Percentiles rank a stretch among this genome's conserved stretches.
These are phyloP conservation scores for Cacoxenus indagator DNA, from an alignment of 2,888 invertebrate genomes.

Conservation along the genomic window DNA sequence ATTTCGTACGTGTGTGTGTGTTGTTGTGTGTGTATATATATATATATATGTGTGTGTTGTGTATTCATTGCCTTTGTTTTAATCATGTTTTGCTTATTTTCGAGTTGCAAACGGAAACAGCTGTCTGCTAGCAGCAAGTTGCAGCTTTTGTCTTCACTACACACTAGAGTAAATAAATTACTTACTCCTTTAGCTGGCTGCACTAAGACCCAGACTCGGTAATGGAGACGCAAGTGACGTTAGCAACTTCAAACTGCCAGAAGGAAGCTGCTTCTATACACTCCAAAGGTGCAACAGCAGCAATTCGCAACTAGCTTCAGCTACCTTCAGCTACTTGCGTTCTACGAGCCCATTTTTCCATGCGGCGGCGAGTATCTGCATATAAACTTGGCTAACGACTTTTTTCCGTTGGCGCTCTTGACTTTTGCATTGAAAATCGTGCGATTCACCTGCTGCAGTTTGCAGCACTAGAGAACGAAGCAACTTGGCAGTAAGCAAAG, in stretches of 20 bases:
- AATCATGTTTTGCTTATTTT: not conserved
- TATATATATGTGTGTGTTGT: too few species aligned
- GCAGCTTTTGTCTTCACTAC: conserved; percentile 32
- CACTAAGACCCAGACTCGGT: not conserved
- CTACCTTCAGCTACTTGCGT: conserved; percentile 40
- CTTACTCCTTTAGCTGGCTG: conserved; percentile 16
- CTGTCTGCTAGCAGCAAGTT: conserved; percentile 53
- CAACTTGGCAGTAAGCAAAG: conserved; percentile 32
- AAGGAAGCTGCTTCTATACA: conserved; percentile 65
- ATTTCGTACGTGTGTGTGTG: too few species aligned
- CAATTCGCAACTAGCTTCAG: conserved; percentile 24
- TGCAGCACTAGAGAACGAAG: conserved; percentile 40
- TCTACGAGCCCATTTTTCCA: too few species aligned
- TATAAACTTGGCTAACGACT: conserved; percentile 60
- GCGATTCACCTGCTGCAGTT: conserved; percentile 66
- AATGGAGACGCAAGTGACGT: conserved; percentile 13
- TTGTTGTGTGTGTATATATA: too few species aligned
- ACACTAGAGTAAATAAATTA: not conserved
- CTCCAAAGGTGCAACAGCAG: conserved; percentile 42
- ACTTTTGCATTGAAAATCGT: conserved; percentile 69
- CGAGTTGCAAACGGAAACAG: conserved; percentile 64
- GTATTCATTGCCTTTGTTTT: not conserved
- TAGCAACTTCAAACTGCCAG: conserved; percentile 46
- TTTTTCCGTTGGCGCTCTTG: conserved; percentile 65
- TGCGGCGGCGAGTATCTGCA: not conserved